These are phyloP conservation scores for Gortyna flavago DNA, from an alignment of 2,888 invertebrate genomes.

Conservation along the genomic window DNA sequence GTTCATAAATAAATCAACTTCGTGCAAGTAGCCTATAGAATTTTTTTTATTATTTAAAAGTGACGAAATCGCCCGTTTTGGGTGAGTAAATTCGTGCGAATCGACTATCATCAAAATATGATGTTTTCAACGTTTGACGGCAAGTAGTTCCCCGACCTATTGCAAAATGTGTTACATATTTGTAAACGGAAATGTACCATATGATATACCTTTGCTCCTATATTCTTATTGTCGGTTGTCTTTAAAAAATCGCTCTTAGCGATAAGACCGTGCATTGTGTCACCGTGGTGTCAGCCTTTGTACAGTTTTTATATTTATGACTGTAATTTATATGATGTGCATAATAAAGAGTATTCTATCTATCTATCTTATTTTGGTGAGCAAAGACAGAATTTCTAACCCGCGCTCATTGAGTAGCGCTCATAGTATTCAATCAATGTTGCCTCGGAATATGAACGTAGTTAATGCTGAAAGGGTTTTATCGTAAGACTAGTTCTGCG, in stretches of 20 bases:
- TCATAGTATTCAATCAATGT: not conserved
- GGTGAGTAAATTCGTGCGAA: not conserved
- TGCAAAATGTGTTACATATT: not conserved
- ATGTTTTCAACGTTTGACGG: constrained; percentile 1
- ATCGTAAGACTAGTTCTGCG: too few species aligned
- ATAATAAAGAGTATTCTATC: too few species aligned
- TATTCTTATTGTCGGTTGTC: too few species aligned
- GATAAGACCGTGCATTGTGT: too few species aligned
- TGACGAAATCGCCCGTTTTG: not conserved
- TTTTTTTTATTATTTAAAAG: not conserved
- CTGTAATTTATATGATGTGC: too few species aligned
- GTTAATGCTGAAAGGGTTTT: too few species aligned
- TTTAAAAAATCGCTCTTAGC: too few species aligned
- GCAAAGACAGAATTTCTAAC: not conserved
- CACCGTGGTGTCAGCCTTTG: too few species aligned
- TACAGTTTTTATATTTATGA: too few species aligned
- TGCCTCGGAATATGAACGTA: too few species aligned
- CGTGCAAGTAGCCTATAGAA: too few species aligned
- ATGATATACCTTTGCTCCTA: not conserved
- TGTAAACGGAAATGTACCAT: not conserved
- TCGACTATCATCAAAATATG: not conserved
- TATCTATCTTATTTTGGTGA: not conserved
- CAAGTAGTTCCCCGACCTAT: not conserved
- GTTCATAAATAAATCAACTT: not conserved
- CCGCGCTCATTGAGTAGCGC: not conserved